A percentile compares a stretch with the other conserved stretches of the same genome.
phyloP scores from a whole-genome alignment of 1,140 invertebrate species.

The Drosophila nigrodunni region DNA sequence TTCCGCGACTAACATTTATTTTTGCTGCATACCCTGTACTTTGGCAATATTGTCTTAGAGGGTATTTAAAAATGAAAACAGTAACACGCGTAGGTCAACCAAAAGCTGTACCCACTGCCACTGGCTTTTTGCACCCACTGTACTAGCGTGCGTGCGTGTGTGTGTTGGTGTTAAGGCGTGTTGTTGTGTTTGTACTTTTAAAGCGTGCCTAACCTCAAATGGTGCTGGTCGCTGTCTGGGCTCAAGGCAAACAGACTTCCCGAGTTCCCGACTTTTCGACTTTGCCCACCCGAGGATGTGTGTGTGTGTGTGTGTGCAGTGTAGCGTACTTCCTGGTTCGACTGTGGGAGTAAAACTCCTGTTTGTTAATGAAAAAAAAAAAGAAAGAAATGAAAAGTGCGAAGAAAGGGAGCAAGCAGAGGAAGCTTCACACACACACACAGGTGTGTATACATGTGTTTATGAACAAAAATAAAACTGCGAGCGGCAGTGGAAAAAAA shows the following conservation, averaged over 20 bases:
- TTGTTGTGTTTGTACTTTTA: conserved; percentile 14
- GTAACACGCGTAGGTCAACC: conserved; percentile 38
- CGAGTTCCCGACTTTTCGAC: neutral
- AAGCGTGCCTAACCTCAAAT: conserved; percentile 47
- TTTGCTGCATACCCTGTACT: neutral
- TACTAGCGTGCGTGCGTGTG: neutral
- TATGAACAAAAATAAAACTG: conserved; percentile 20
- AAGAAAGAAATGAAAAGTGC: conserved; percentile 23
- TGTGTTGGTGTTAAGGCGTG: neutral
- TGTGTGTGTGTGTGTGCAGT: conserved; percentile 49
- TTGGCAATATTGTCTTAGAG: neutral
- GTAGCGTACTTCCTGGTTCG: conserved; percentile 74
- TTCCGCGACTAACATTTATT: neutral
- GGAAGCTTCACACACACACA: conserved; percentile 1
- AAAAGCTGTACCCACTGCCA: conserved; percentile 19
- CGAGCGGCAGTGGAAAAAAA: neutral
- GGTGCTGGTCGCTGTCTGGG: conserved; percentile 19
- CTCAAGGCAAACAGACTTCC: conserved; percentile 24
- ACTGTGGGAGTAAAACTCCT: conserved; percentile 35
- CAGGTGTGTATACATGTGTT: conserved; percentile 11
- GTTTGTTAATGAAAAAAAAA: conserved; percentile 70
- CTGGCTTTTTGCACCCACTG: conserved; percentile 10
- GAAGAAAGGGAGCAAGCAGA: conserved; percentile 1
- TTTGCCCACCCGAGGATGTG: conserved; percentile 8
- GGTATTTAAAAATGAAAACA: conserved; percentile 1